phyloP scores from a whole-genome alignment of 2,888 invertebrate genomes.

The Lacanobia wlatinum region DNA sequence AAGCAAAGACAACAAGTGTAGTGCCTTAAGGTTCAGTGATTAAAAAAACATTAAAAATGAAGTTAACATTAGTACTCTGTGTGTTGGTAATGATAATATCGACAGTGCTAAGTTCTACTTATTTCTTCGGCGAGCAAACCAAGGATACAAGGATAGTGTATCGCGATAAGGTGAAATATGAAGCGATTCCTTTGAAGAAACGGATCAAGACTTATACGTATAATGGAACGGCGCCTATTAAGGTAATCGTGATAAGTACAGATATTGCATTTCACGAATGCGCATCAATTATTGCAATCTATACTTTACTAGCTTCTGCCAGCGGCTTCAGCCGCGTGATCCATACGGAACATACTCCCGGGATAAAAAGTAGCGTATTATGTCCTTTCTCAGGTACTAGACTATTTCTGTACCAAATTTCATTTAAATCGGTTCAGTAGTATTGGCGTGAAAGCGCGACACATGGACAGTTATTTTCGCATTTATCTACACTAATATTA shows the following conservation, averaged over 20 bases:
- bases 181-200: conserved; percentile 76
- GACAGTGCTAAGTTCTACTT: conserved; percentile 70
- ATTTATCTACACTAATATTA: no score
- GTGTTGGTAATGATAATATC: conserved; percentile 64
- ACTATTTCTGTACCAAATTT: no score
- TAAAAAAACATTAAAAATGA: conserved; percentile 41
- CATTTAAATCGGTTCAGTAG: no score
- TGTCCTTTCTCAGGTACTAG: no score
- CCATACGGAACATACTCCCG: no score
- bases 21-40: conserved; percentile 14
- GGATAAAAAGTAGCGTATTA: no score
- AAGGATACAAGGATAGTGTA: conserved; percentile 61
- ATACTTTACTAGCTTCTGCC: not conserved
- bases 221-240: conserved; percentile 69
- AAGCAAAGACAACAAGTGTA: conserved; percentile 1
- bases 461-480: no score
- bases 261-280: not conserved
- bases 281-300: not conserved
- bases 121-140: conserved; percentile 72
- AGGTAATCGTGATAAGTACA: conserved; percentile 62
- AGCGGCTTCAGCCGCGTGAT: no score
- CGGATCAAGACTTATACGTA: conserved; percentile 71
- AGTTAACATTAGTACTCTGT: conserved; percentile 48
- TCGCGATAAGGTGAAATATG: conserved; percentile 72
- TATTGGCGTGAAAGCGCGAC: no score